Evolutionary conservation across 2,888 invertebrate species (phyloP).

Genomic region (Leptura quadrifasciata): DNA sequence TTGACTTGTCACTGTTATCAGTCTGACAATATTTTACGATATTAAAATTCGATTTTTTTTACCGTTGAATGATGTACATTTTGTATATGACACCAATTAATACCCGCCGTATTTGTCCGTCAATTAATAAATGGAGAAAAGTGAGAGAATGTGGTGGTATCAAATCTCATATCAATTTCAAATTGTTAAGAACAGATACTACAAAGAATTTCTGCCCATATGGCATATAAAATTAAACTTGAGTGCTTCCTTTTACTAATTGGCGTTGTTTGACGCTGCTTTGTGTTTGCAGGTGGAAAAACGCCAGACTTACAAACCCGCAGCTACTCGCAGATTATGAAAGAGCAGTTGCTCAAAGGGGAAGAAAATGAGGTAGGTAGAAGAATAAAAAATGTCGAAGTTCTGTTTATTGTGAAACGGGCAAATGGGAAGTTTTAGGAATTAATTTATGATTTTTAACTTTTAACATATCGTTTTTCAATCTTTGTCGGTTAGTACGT

Average conservation of each 20-base stretch:
- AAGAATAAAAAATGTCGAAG: too few species aligned
- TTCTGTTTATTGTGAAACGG: too few species aligned
- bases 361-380: conserved; percentile 91
- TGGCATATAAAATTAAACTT: conserved; percentile 51
- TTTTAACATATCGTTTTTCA: too few species aligned
- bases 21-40: too few species aligned
- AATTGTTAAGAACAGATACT: conserved; percentile 62
- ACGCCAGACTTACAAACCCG: conserved; percentile 97
- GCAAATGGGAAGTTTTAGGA: too few species aligned
- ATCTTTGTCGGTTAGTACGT: too few species aligned
- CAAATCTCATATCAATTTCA: conserved; percentile 58
- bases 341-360: conserved; percentile 92
- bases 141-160: conserved; percentile 62
- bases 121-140: not conserved
- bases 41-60: too few species aligned
- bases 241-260: conserved; percentile 64
- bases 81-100: not conserved
- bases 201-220: conserved; percentile 54
- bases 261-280: conserved; percentile 59
- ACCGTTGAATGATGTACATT: not conserved
- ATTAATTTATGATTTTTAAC: too few species aligned
- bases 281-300: conserved; percentile 90
- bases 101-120: not conserved
- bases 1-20: too few species aligned
- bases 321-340: conserved; percentile 98